Base-by-base conservation (phyloP, 2,888 invertebrate genomes). In the Tridacna crocea region DNA sequence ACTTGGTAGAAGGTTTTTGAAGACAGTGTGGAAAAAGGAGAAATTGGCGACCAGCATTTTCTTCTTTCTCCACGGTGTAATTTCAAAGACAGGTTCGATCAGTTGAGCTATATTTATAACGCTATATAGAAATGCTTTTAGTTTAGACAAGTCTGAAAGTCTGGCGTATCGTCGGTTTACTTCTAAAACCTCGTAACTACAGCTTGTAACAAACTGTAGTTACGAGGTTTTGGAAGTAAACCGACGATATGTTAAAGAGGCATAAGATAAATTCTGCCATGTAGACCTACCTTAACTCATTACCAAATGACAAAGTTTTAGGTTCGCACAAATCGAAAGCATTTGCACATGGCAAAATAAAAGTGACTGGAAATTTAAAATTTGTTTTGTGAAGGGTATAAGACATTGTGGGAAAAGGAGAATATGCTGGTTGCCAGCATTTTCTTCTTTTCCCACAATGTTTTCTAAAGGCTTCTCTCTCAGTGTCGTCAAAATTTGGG, bases 371-470 rank as follows among this genome's bases (percentile, higher is more conserved):
- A 19, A n/a, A 55, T 6, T 55, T 55, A 10, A n/a, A 55, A 19
- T 10, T 8, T 36, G 19, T 19, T n/a, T 17, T 13, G 0, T n/a
- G 0, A 11, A 22, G 24, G n/a, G 61, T 61, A n/a, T 6, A n/a
- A 61, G n/a, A 61, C 61, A 61, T n/a, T 61, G 61, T 61, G 61
- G 22, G 22, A 61, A 22, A 61, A n/a, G 61, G 13, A n/a, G 61
- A 61, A 61, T 11, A 22, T 61, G 61, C 61, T 61, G n/a, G 61
- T 61, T 22, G 27, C 4, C 15, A 66, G 15, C 66, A 66, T 22
- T 27, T 27, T 66, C n/a, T 66, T 11, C 66, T 27, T 66, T 36
- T 66, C 12, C 46, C 26, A 66, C 27, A 17, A 66, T 27, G 36
- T 36, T 66, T 66, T 66, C 66, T 2, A 36, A 27, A 2, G 36